Conservation (phyloP, 1,140 invertebrate genomes). For the Zophobas morio region DNA sequence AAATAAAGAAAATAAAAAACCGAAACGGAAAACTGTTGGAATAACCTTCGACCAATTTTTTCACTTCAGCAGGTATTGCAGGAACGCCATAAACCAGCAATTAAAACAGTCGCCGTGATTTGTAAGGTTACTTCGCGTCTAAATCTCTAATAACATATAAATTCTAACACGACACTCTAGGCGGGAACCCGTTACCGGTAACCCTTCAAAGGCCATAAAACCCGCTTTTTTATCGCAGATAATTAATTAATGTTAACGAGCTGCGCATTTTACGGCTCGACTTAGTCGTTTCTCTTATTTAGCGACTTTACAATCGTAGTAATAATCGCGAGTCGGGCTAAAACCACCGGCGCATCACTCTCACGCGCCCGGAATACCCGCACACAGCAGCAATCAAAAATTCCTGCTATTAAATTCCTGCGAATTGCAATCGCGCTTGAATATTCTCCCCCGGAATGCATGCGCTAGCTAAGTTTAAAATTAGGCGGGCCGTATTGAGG, state of each 20-base stretch:
- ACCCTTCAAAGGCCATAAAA: constrained; percentile 30
- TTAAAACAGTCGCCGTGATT: constrained; percentile 2
- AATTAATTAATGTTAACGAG: constrained; percentile 38
- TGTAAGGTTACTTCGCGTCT: neutral
- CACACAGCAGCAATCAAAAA: constrained; percentile 10
- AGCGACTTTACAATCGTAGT: neutral
- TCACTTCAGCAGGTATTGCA: constrained; percentile 22
- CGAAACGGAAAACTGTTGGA: too few species aligned
- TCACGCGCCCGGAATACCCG: neutral
- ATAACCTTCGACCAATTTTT: neutral
- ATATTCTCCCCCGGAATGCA: constrained; percentile 51
- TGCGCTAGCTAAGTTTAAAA: constrained; percentile 57
- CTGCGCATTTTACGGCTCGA: constrained; percentile 25
- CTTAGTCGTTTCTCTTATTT: constrained; percentile 22
- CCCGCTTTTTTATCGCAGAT: constrained; percentile 13
- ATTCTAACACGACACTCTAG: constrained; percentile 24
- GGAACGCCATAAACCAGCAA: constrained; percentile 22
- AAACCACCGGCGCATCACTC: neutral
- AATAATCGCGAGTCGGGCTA: too few species aligned
- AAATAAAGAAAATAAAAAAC: too few species aligned
- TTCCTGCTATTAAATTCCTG: constrained; percentile 39
- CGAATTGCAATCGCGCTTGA: constrained; percentile 36
- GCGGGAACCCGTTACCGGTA: constrained; percentile 13
- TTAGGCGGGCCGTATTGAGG: constrained; percentile 59
- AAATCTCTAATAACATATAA: neutral